Percentiles rank a stretch among this genome's conserved stretches.
Evolutionary conservation across 2,113 vertebrate genomes (phyloP).

Genomic region (Eurystomus gularis): DNA sequence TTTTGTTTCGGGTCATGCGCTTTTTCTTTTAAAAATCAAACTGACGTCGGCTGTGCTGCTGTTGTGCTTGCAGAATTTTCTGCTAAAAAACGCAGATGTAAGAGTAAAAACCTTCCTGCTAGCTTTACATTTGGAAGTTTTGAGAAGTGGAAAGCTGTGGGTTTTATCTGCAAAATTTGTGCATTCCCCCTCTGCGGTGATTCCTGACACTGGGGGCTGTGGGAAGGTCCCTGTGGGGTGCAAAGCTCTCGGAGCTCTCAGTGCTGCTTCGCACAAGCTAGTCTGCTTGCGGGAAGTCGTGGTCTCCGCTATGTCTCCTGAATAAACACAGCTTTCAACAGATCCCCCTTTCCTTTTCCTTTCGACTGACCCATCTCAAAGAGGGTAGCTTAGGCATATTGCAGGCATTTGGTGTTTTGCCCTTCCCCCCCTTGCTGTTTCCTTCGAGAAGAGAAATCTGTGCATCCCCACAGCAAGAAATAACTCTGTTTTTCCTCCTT

Average conservation of each 20-base stretch:
- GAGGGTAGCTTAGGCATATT: background rate
- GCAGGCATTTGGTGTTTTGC: background rate
- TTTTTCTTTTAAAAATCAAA: constrained; percentile 50
- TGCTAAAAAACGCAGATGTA: constrained; percentile 44
- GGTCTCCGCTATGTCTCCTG: background rate
- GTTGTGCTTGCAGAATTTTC: constrained; percentile 40
- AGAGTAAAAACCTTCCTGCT: constrained; percentile 26
- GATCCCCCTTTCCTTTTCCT: background rate
- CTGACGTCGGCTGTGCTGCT: constrained; percentile 21
- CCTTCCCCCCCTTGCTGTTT: rapidly evolving
- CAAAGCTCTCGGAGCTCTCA: background rate
- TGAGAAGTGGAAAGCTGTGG: background rate
- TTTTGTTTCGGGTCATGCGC: constrained; percentile 20
- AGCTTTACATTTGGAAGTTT: background rate
- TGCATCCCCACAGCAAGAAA: background rate
- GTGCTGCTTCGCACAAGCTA: background rate
- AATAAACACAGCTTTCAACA: background rate
- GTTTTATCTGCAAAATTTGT: background rate
- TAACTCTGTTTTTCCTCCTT: background rate
- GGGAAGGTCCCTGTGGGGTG: background rate
- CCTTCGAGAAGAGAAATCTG: background rate
- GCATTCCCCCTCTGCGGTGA: background rate
- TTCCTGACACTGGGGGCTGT: background rate
- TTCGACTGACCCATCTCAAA: background rate
- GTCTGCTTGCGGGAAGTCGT: background rate